Conservation (phyloP, 1,140 invertebrate genomes). For the Drosophila arawakana region DNA sequence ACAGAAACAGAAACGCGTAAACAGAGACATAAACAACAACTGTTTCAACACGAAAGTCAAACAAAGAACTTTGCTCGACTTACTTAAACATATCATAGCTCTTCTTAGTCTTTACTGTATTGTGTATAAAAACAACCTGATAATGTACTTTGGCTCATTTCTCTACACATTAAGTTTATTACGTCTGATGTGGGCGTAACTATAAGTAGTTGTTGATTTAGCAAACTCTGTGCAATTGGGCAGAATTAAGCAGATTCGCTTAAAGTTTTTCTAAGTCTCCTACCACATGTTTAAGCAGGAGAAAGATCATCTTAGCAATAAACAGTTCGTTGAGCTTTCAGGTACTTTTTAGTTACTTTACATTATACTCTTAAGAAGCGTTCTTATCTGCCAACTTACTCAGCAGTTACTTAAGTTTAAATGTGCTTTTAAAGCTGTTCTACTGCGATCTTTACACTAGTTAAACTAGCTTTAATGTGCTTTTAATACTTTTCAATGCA, state of each 20-base stretch:
- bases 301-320: neutral
- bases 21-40: slow-evolving; percentile 60
- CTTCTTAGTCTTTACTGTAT: neutral
- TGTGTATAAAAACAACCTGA: slow-evolving; percentile 11
- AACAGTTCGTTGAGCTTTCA: slow-evolving; percentile 2
- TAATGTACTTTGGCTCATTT: neutral
- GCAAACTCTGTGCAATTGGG: neutral
- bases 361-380: neutral
- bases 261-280: neutral
- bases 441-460: no score
- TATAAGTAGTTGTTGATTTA: slow-evolving; percentile 1
- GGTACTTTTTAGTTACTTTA: neutral
- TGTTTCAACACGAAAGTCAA: slow-evolving; percentile 65
- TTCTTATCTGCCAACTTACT: neutral
- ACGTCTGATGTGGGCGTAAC: neutral
- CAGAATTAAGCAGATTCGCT: neutral
- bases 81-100: slow-evolving; percentile 9
- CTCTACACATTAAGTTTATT: slow-evolving; percentile 17
- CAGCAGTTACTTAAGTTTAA: no score
- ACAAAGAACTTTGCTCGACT: slow-evolving; percentile 44
- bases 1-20: slow-evolving; percentile 25
- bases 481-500: neutral
- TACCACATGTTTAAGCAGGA: neutral
- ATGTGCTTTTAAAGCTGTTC: neutral
- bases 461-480: neutral